phyloP scores from a whole-genome alignment of 2,888 invertebrate genomes.

The Trachelus tabidus region DNA sequence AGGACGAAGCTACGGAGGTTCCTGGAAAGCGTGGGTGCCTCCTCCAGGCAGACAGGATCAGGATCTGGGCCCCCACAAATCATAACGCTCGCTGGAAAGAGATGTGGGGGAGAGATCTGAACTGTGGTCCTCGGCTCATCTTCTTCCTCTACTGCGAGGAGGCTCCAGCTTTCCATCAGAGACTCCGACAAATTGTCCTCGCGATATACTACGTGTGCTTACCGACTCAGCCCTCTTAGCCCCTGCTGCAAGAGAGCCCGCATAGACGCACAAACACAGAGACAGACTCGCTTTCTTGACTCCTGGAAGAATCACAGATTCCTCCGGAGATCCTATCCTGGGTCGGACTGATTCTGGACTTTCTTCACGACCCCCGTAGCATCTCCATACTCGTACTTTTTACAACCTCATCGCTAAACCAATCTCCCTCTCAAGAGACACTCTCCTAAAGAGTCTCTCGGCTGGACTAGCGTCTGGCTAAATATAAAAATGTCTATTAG shows the following conservation, averaged over 20 bases:
- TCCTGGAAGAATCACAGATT: neutral
- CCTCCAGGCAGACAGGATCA: slow-evolving; percentile 51
- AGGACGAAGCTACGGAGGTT: slow-evolving; percentile 36
- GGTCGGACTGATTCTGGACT: no score
- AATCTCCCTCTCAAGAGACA: no score
- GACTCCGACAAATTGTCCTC: slow-evolving; percentile 17
- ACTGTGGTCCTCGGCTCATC: slow-evolving; percentile 17
- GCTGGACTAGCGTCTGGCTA: no score
- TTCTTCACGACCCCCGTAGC: no score
- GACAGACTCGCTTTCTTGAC: neutral
- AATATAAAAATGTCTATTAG: no score
- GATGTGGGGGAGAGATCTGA: slow-evolving; percentile 49
- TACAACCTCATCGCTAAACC: no score
- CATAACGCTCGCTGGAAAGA: slow-evolving; percentile 48
- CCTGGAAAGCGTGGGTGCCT: slow-evolving; percentile 61
- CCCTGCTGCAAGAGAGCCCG: no score
- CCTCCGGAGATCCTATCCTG: no score
- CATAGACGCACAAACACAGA: neutral
- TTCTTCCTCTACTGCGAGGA: slow-evolving; percentile 18
- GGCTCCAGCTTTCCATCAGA: neutral
- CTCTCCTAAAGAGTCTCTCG: no score
- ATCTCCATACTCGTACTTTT: no score
- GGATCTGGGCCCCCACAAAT: slow-evolving; percentile 57
- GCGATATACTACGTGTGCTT: slow-evolving; percentile 5
- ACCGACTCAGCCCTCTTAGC: neutral